Evolutionary conservation across 1,140 invertebrate genomes (phyloP), one percentile per base, ranked within the genome.

Genomic region (Tribolium castaneum): DNA sequence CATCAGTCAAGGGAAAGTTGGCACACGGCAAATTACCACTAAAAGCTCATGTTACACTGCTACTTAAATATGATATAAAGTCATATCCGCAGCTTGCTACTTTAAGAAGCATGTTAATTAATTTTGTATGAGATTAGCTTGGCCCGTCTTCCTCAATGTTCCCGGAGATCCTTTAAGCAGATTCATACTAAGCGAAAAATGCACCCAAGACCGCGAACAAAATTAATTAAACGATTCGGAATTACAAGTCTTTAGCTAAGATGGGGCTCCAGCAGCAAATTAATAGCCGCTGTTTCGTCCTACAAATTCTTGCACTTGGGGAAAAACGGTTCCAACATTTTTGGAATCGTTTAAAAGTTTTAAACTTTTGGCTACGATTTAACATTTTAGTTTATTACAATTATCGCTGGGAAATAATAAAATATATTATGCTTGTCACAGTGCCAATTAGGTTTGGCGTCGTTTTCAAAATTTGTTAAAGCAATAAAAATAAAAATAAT

Each of bases 81-180:
- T 66, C 59, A 66, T 66, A 66, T 66, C 59, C 59, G 59, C 59
- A 66, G 59, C 59, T 66, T 66, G 59, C 25, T 66, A 35, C 22
- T 66, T 66, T 66, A 66, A 66, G 59, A 66, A 66, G 59, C 59
- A 66, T 35, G 59, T 66, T 66, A 66, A 66, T 66, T 66, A 66
- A 66, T 66, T 66, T 66, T 66, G 59, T 66, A 66, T 66, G 34
- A 66, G 59, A 66, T 66, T 66, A 66, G 25, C 25, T 13, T 35
- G 59, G 59, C 59, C 22, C 10, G 16, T 30, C 59, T 66, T 35
- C 25, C 59, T 66, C 59, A 12, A 7, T 16, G 25, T 35, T 66
- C 12, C 30, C 6, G 6, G 4, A 62, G 56, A 62, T 62, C 56
- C 56, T 62, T 66, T 66, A 66, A 66, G 59, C n/a, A 35, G 59